Evolutionary conservation across 2,797 vertebrate genomes (phyloP), one percentile per base, ranked within the genome.

Genomic region (Clarias platycephalus): DNA sequence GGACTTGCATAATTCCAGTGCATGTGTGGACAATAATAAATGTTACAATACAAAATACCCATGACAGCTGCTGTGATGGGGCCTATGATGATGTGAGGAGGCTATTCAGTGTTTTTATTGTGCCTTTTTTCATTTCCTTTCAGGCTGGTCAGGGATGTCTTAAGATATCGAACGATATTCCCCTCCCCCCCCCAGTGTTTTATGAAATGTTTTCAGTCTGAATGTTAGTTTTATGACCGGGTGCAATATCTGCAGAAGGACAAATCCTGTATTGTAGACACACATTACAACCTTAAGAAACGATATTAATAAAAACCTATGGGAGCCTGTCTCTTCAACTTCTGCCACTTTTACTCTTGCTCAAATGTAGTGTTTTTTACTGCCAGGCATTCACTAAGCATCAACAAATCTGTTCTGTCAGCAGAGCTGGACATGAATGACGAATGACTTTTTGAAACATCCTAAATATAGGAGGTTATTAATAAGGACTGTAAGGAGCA

Each of bases 81-180:
- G 37, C 57, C 72, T 37, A 24, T 1, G 64, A 83, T 57, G 5
- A 31, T 28, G 74, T 87, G 57, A 89, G 31, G 66, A 58, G 80
- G 31, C 9, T 31, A 53, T 28, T 81, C 76, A 7, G 24, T 81
- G 55, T 72, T 79, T 63, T 84, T 85, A 78, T 88, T 83, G 67
- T 84, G 74, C 88, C 90, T 91, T 88, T 88, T 80, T 90, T 91
- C 57, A 15, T 34, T 84, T 82, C 71, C 34, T 90, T 68, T 72
- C 6, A 80, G 84, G 71, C 9, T 81, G 71, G 34, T 20, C 53
- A 26, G 12, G 12, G 66, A 76, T 55, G 75, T 13, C 28, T 86
- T 70, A 76, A 24, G 15, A 66, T 68, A 28, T 83, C 80, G 22
- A 76, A 28, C 24, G 24, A 44, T 71, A 44, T 81, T 77, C 77